Conservation (phyloP, 2,888 invertebrate genomes). For the Cryptophagus acutangulus region DNA sequence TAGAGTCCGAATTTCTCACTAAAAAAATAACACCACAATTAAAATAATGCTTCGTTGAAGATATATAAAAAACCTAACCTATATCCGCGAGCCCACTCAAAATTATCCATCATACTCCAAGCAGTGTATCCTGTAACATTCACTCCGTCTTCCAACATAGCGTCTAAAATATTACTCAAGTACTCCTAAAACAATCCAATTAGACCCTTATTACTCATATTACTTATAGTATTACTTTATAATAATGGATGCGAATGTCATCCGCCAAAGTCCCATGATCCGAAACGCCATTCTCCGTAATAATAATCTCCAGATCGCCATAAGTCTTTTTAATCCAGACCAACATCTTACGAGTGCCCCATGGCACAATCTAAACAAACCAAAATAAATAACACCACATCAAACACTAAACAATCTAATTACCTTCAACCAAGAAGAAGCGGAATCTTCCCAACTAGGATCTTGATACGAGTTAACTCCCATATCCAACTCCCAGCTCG, state of each 20-base stretch:
- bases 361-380: constrained; percentile 23
- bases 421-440: constrained; percentile 17
- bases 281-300: constrained; percentile 27
- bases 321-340: constrained; percentile 25
- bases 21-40: constrained; percentile 32
- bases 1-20: constrained; percentile 64
- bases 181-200: neutral
- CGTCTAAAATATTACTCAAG: constrained; percentile 36
- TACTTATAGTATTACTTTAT: constrained; percentile 15
- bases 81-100: constrained; percentile 57
- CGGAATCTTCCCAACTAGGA: constrained; percentile 6
- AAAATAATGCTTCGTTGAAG: neutral
- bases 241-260: constrained; percentile 20
- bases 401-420: constrained; percentile 21
- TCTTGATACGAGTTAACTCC: constrained; percentile 3
- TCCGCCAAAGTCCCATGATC: constrained; percentile 23
- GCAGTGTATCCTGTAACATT: constrained; percentile 53
- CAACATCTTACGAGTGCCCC: constrained; percentile 23
- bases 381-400: neutral
- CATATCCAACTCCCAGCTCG: constrained; percentile 14
- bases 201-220: neutral
- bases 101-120: constrained; percentile 59
- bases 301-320: constrained; percentile 24
- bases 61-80: constrained; percentile 37
- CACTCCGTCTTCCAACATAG: constrained; percentile 42